Evolutionary conservation across 2,888 invertebrate genomes (phyloP), one percentile per base, ranked within the genome.

Genomic region (Tuta absoluta): DNA sequence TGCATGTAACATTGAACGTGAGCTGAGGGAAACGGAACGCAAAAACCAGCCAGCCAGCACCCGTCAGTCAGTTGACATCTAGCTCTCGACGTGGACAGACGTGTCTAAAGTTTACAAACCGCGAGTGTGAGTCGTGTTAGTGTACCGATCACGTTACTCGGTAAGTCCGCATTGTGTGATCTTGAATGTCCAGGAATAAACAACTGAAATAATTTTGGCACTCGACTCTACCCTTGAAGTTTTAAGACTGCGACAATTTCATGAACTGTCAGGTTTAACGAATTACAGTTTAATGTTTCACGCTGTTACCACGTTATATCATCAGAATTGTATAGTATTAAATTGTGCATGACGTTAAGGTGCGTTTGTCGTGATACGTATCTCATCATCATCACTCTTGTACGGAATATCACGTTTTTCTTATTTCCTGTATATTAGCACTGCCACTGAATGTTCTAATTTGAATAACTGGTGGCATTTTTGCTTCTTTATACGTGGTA

Each of bases 151-250:
- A 75, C 75, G 74, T 78, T 75, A 75, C 70, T 76, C 66, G 88
- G 89, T 89, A 81, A 89, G 89, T 86, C 68, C 56, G 56, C 33
- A 56, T 56, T 56, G 56, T 56, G 21, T 86, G 82, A 82, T 84
- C 82, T 83, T 84, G 81, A 72, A 68, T 69, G 68, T 78, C 75
- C 84, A 82, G 80, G 88, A 89, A 90, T 90, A 90, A 84, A 81
- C 74, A 70, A 33, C 56, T 33, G 28, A 33, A 33, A 71, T 21
- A 49, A 53, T 24, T 81, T 89, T 89, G 89, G 89, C 89, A 89
- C 78, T 74, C 69, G 67, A 67, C 68, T 75, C 66, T 82, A 86
- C 82, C 89, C 89, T 90, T 89, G 78, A 73, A 69, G 69, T 71
- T 67, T n/a, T 62, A 57, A 38, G 58, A 45, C 41, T 49, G 56